Percentiles rank a stretch among this genome's conserved stretches.
Conservation (phyloP, 2,797 vertebrate genomes). For the Trichosurus vulpecula region DNA sequence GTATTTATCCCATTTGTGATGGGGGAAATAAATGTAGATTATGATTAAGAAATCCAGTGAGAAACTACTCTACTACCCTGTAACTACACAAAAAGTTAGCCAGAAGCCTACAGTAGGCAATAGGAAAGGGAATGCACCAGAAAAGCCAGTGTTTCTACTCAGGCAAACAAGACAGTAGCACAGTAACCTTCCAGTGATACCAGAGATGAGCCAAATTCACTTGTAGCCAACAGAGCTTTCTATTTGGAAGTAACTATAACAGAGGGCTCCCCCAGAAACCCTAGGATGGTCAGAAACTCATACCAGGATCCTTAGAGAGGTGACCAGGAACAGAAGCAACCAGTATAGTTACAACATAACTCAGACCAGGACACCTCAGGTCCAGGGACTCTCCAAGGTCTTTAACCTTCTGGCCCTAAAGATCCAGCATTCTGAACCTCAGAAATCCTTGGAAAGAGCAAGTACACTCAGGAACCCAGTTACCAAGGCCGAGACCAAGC, state of each 20-base stretch:
- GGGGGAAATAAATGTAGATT: neutral
- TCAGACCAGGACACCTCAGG: neutral
- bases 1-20: neutral
- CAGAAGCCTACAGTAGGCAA: neutral
- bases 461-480: neutral
- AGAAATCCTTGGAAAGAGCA: neutral
- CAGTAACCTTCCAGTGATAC: neutral
- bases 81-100: neutral
- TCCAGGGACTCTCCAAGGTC: neutral
- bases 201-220: neutral
- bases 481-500: neutral
- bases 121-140: neutral
- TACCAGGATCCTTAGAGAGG: too few species aligned
- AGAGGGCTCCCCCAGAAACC: neutral
- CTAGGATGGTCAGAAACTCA: neutral
- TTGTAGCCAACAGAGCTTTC: neutral
- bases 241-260: neutral
- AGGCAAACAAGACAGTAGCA: neutral
- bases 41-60: neutral
- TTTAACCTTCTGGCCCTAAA: neutral
- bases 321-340: neutral
- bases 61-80: neutral
- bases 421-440: neutral
- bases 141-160: neutral
- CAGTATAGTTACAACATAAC: neutral